These are phyloP conservation scores for Chrysaora quinquecirrha DNA, from an alignment of 30 jellyfish, hydroid and myxozoan species.

Conservation along the genomic window DNA sequence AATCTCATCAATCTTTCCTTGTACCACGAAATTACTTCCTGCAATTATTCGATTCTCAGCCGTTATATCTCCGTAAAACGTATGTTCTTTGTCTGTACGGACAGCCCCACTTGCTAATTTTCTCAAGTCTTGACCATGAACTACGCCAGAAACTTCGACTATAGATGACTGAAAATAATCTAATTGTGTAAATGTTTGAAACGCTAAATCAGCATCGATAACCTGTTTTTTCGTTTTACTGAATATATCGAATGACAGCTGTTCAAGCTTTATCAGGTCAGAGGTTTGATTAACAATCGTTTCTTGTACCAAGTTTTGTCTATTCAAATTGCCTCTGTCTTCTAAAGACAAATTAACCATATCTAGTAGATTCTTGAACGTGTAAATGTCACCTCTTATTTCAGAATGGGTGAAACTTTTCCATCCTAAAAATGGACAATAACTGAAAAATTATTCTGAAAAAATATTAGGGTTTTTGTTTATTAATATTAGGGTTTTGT, in stretches of 20 bases:
- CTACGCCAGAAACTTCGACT: slow-evolving; percentile 47
- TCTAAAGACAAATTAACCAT: slow-evolving; percentile 50
- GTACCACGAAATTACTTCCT: slow-evolving; percentile 30
- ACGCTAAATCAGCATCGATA: slow-evolving; percentile 29
- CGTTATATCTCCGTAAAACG: slow-evolving; percentile 72
- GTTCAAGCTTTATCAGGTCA: not conserved
- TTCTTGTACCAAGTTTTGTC: slow-evolving; percentile 20
- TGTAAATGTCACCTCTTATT: slow-evolving; percentile 30
- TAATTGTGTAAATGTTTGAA: slow-evolving; percentile 11
- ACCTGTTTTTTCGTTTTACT: slow-evolving; percentile 59
- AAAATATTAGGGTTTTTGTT: no score
- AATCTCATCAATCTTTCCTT: slow-evolving; percentile 71
- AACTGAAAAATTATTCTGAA: no score
- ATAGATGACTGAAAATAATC: slow-evolving; percentile 8
- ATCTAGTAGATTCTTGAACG: slow-evolving; percentile 22
- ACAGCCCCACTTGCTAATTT: slow-evolving; percentile 43
- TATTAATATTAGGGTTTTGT: no score
- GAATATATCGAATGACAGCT: slow-evolving; percentile 15
- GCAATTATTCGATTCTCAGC: slow-evolving; percentile 9
- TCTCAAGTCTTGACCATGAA: slow-evolving; percentile 62
- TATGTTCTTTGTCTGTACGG: slow-evolving; percentile 53
- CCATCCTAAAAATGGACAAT: slow-evolving; percentile 36
- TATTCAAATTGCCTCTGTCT: slow-evolving; percentile 13
- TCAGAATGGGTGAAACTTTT: slow-evolving; percentile 56
- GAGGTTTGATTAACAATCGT: slow-evolving; percentile 20